phyloP scores from a whole-genome alignment of 1,140 invertebrate species.

The Lucilia cuprina region DNA sequence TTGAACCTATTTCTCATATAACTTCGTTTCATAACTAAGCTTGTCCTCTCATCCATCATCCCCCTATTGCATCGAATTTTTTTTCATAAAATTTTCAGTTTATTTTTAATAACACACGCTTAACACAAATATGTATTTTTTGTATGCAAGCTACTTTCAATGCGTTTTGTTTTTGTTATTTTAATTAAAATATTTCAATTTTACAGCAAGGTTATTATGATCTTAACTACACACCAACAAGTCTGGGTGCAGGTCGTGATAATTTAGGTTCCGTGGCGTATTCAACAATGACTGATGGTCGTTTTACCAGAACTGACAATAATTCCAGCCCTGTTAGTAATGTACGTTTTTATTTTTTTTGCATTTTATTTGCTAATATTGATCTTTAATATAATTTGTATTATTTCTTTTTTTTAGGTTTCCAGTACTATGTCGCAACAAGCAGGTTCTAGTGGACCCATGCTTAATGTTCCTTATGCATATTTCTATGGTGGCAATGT shows the following conservation, averaged over 20 bases:
- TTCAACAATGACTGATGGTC: conserved; percentile 74
- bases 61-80: conserved; percentile 21
- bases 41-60: conserved; percentile 33
- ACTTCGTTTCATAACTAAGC: conserved; percentile 25
- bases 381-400: neutral
- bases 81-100: neutral
- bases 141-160: neutral
- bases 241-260: conserved; percentile 69
- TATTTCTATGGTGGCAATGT: conserved; percentile 75
- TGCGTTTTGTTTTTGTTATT: neutral
- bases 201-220: conserved; percentile 70
- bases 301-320: conserved; percentile 81
- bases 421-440: conserved; percentile 77
- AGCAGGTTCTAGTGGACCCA: conserved; percentile 63
- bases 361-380: neutral
- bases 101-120: neutral
- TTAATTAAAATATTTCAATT: neutral
- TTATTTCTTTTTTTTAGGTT: conserved; percentile 45
- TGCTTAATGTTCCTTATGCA: conserved; percentile 67
- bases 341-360: conserved; percentile 47
- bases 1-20: conserved; percentile 34
- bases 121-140: neutral
- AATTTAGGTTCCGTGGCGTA: conserved; percentile 76
- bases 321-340: conserved; percentile 78
- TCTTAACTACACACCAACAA: conserved; percentile 72